phyloP scores from a whole-genome alignment of 2,113 vertebrate genomes.

The Poeciliopsis occidentalis region DNA sequence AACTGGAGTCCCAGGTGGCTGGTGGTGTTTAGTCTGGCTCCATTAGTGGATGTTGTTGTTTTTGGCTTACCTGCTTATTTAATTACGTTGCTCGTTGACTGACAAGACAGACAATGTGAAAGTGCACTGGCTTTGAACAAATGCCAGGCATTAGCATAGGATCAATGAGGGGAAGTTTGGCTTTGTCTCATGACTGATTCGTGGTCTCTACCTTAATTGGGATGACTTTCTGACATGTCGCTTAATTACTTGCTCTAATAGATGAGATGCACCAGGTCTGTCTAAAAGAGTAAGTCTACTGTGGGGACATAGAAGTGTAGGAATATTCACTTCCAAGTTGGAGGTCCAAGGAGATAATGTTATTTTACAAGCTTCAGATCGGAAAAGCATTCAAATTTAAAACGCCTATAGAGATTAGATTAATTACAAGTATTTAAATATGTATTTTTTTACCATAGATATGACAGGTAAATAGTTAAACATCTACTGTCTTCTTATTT shows the following conservation, averaged over 20 bases:
- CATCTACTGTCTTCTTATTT: too few species aligned
- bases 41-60: conserved; percentile 26
- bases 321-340: neutral
- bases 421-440: neutral
- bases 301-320: neutral
- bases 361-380: neutral
- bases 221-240: conserved; percentile 70
- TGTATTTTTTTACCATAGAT: neutral
- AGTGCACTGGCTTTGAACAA: conserved; percentile 34
- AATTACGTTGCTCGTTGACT: conserved; percentile 63
- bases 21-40: neutral
- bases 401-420: neutral
- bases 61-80: conserved; percentile 55
- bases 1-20: neutral
- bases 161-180: conserved; percentile 59
- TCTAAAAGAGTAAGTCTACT: conserved; percentile 1
- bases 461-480: neutral
- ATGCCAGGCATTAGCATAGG: conserved; percentile 47
- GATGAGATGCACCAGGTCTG: conserved; percentile 48
- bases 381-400: neutral
- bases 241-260: conserved; percentile 61
- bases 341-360: neutral
- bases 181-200: conserved; percentile 47
- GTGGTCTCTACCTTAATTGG: conserved; percentile 66
- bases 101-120: conserved; percentile 46